Evolutionary conservation across 2,888 invertebrate species (phyloP).

Genomic region (Caenorhabditis imperialis): DNA sequence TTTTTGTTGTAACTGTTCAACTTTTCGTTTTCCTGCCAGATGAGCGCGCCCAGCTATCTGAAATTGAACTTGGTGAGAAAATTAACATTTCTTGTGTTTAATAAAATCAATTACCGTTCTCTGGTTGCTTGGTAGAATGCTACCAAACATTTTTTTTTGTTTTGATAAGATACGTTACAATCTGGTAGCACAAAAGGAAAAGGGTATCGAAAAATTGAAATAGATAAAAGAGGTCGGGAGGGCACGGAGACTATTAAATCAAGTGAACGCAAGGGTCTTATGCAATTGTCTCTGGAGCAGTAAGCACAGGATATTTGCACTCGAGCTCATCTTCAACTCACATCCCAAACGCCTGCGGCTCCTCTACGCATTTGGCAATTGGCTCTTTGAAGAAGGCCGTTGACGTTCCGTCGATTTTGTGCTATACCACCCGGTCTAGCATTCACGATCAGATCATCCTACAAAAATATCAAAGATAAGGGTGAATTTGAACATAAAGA

Average conservation of each 20-base stretch:
- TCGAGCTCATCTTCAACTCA: slow-evolving; percentile 47
- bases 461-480: not conserved
- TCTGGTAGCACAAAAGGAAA: not conserved
- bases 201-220: not conserved
- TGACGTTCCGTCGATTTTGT: slow-evolving; percentile 34
- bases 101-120: slow-evolving; percentile 19
- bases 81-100: slow-evolving; percentile 4
- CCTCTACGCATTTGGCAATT: slow-evolving; percentile 60
- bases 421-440: slow-evolving; percentile 17
- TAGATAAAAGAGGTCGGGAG: not conserved
- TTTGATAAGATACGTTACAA: not conserved
- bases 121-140: slow-evolving; percentile 11
- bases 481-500: not conserved
- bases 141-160: slow-evolving; percentile 20
- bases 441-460: slow-evolving; percentile 16
- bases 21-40: slow-evolving; percentile 62
- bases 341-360: slow-evolving; percentile 62
- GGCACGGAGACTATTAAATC: slow-evolving; percentile 31
- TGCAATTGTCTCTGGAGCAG: slow-evolving; percentile 24
- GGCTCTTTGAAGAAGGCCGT: slow-evolving; percentile 55
- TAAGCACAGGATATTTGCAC: slow-evolving; percentile 16
- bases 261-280: slow-evolving; percentile 24
- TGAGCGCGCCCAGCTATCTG: slow-evolving; percentile 70
- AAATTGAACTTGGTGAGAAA: slow-evolving; percentile 4
- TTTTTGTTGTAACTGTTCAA: slow-evolving; percentile 63